Base-by-base conservation (phyloP, 37 sponge, comb jelly and placozoan genomes). In the Ianthella basta region DNA sequence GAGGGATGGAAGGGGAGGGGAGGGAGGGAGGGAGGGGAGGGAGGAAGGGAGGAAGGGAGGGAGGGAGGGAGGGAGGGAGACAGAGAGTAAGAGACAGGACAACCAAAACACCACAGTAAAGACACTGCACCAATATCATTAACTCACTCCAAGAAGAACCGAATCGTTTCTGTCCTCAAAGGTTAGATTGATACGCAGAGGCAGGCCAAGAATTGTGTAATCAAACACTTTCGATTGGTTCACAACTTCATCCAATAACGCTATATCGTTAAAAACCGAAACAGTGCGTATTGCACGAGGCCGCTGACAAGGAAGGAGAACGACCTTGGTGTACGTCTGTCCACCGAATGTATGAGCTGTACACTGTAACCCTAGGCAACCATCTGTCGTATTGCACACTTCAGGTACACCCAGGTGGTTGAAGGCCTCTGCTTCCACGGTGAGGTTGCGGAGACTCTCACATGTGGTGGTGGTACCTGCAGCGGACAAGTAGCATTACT, bases 21-120 rank as follows among this genome's bases (percentile, higher is more conserved):
- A 85, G 88, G 82, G 82, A 68, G 61, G 68, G 53, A 79, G 35
- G 29, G 89, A 82, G 19, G 91, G 89, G 23, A 67, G 54, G 67
- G 86, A 88, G n/a, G 84, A 38, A 33, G 82, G 74, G 37, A 81
- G 82, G 64, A 18, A 44, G 55, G 25, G 82, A 37, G 92, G 86
- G 29, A 82, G 82, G n/a, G 66, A 39, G n/a, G 83, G 86, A 21
- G 50, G 50, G 50, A 44, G 3, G 50, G 50, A 44, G 50, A 8
- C 6, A 44, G 50, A 44, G 50, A 44, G 50, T 3, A 3, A 44
- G 50, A 44, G 50, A 44, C 6, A 44, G 8, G 50, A 8, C 50
- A 44, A 3, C 8, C 50, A 44, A 44, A 44, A 44, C 3, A 8
- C 50, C 50, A 8, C 50, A 44, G n/a, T n/a, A n/a, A n/a, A n/a